phyloP scores from a whole-genome alignment of 2,888 invertebrate genomes.

The Pediacus dermestoides region DNA sequence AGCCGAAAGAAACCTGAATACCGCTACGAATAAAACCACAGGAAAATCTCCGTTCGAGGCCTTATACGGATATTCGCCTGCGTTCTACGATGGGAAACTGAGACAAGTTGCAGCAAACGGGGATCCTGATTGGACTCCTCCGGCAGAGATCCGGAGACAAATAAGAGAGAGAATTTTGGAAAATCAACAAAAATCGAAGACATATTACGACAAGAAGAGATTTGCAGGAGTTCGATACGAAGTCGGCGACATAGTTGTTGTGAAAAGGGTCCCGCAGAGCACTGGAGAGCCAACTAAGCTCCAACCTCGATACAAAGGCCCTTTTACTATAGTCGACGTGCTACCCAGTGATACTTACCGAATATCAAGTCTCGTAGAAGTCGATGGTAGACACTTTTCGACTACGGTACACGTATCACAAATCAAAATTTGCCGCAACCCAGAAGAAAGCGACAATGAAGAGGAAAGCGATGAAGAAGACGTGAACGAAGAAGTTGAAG shows the following conservation, averaged over 20 bases:
- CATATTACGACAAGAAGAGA: conserved; percentile 5
- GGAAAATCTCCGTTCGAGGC: conserved; percentile 6
- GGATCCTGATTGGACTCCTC: conserved; percentile 1
- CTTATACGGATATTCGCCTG: conserved; percentile 1
- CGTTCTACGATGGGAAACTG: neutral
- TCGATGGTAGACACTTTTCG: neutral
- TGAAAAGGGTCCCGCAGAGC: neutral
- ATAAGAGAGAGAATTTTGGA: neutral
- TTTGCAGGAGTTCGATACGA: conserved; percentile 8
- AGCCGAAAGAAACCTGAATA: conserved; percentile 5
- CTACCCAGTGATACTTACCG: conserved; percentile 9
- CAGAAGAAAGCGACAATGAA: neutral
- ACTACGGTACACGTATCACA: conserved; percentile 1
- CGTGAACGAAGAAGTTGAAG: too few species aligned
- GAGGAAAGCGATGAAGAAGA: too few species aligned
- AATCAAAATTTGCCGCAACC: neutral
- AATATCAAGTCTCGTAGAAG: neutral
- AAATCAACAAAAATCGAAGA: conserved; percentile 2
- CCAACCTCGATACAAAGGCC: conserved; percentile 6
- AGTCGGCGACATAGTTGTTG: conserved; percentile 7
- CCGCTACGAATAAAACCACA: conserved; percentile 1
- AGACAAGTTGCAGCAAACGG: neutral
- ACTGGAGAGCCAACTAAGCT: conserved; percentile 12
- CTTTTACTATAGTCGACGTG: conserved; percentile 6
- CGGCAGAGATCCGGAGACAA: neutral